phyloP scores from a whole-genome alignment of 2,113 vertebrate genomes.

The Otus sunia region DNA sequence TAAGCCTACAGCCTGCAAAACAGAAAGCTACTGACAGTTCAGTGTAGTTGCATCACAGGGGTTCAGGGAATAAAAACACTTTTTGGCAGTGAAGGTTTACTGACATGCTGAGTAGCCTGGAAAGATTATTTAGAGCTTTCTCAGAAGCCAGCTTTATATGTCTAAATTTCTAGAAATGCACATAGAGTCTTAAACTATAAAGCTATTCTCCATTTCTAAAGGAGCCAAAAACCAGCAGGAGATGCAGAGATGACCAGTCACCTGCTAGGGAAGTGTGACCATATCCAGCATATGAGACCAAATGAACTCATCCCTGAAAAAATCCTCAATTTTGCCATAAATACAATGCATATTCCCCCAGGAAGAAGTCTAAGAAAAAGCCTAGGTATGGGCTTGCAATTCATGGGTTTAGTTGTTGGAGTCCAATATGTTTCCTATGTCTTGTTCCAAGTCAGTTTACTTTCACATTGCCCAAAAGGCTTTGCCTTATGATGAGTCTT shows the following conservation, averaged over 20 bases:
- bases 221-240: not conserved
- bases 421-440: not conserved
- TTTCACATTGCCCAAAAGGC: not conserved
- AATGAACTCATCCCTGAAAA: not conserved
- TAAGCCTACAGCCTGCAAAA: not conserved
- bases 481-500: not conserved
- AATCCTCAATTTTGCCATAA: not conserved
- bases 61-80: not conserved
- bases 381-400: not conserved
- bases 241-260: not conserved
- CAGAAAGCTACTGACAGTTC: not conserved
- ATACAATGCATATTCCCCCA: not conserved
- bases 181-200: not conserved
- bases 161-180: not conserved
- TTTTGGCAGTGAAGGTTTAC: not conserved
- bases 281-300: not conserved
- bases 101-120: not conserved
- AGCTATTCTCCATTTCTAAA: not conserved
- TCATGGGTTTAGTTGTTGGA: not conserved
- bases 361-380: not conserved
- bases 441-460: not conserved
- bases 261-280: not conserved
- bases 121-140: slow-evolving; percentile 21
- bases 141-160: not conserved
- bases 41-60: not conserved